Evolutionary conservation across 30 jellyfish, hydroid and myxozoan genomes (phyloP), one percentile per base, ranked within the genome.

Genomic region (Hydractinia echinata): DNA sequence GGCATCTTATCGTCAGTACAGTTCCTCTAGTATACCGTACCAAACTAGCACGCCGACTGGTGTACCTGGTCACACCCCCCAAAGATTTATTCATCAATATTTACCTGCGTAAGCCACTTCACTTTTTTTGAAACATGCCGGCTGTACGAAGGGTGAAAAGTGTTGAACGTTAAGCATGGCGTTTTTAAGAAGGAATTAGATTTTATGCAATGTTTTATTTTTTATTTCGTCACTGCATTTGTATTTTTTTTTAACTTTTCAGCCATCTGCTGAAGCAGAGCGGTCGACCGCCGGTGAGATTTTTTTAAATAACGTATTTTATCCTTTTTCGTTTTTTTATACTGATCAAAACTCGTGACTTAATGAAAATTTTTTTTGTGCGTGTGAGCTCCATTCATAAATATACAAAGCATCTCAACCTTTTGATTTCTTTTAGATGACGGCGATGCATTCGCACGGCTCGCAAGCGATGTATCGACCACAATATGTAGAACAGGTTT

Each of bases 261-360:
- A 79, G 74, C 18, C 86, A 61, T 61, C 86, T 39, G 66, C 85
- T 54, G 64, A 79, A 51, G 61, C 82, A 39, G 55, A 73, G 13
- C 76, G 83, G 60, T 55, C 82, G 74, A 39, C 86, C 82, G 61
- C 61, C 86, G 86, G 81, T 71, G 5, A 71, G 53, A 64, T 1
- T 1, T 64, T 64, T 58, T 16, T 58, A 16, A 11, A 44, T 64
- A 6, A 64, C 7, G 4, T 44, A 0, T 8, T 6, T 7, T 64
- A 44, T 13, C 4, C 9, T 64, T 58, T 16, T 58, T 16, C 69
- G 15, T 58, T 58, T 0, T 58, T 16, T 58, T 13, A 1, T 58
- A 11, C 15, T 58, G 19, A 58, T 11, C 15, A 58, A 13, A 13
- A 0, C 69, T 58, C 15, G 69, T 58, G 69, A 58, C 69, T 16